Conservation (phyloP, 2,797 vertebrate genomes). For the Falco rusticolus region DNA sequence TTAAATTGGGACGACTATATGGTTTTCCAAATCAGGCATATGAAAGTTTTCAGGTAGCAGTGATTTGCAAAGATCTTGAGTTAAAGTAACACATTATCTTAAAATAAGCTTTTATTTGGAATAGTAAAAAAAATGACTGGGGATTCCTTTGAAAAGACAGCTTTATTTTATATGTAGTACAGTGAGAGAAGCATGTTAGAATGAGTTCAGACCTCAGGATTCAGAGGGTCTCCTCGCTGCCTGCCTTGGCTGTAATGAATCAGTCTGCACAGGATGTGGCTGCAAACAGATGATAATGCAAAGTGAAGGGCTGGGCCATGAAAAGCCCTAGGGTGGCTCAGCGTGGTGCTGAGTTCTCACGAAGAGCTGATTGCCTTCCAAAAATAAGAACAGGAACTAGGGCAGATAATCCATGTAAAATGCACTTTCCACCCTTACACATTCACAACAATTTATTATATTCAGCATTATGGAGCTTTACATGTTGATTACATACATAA, state of each 20-base stretch:
- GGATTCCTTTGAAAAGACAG: not conserved
- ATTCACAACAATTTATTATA: constrained; percentile 43
- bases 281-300: constrained; percentile 73
- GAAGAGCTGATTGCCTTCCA: constrained; percentile 72
- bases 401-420: constrained; percentile 70
- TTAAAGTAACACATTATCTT: not conserved
- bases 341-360: constrained; percentile 67
- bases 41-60: not conserved
- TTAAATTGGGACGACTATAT: not conserved
- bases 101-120: not conserved
- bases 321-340: constrained; percentile 70
- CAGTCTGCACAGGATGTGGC: constrained; percentile 71
- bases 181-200: not conserved
- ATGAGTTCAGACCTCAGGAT: constrained; percentile 12
- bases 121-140: not conserved
- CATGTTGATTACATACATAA: constrained; percentile 9
- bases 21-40: not conserved
- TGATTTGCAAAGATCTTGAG: not conserved
- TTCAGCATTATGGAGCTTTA: not conserved
- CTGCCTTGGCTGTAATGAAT: constrained; percentile 55
- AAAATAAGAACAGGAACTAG: constrained; percentile 72
- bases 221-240: constrained; percentile 43
- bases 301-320: constrained; percentile 68
- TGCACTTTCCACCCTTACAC: constrained; percentile 56
- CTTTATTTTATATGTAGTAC: not conserved